Evolutionary conservation across 2,113 vertebrate genomes (phyloP).

Genomic region (Zapornia atra): DNA sequence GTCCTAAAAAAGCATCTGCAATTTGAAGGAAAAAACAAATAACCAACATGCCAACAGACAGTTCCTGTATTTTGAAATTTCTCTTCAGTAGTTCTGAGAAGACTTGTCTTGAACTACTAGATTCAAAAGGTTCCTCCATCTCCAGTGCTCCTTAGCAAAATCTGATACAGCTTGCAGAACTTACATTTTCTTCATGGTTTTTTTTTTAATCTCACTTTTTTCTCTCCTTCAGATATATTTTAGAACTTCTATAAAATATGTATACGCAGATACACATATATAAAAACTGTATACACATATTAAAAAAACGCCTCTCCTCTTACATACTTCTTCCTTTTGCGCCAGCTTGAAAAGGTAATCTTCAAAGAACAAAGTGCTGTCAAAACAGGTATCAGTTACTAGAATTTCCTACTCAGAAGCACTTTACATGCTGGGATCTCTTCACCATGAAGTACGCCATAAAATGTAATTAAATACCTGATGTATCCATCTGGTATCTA

Average conservation of each 20-base stretch:
- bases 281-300: not conserved
- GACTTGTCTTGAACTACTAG: not conserved
- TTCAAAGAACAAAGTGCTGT: not conserved
- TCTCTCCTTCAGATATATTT: not conserved
- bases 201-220: not conserved
- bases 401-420: not conserved
- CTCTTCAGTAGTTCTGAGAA: not conserved
- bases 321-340: not conserved
- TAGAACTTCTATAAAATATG: not conserved
- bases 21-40: not conserved
- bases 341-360: not conserved
- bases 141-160: not conserved
- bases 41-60: not conserved
- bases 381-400: not conserved
- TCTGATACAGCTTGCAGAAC: not conserved
- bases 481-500: not conserved
- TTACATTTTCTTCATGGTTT: not conserved
- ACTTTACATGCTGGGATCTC: not conserved
- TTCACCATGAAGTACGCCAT: rapidly evolving
- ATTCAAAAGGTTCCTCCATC: not conserved
- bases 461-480: not conserved
- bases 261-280: not conserved
- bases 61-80: not conserved
- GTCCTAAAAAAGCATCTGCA: not conserved
- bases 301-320: not conserved